phyloP scores from a whole-genome alignment of 2,113 vertebrate species.

The Oreotragus oreotragus region DNA sequence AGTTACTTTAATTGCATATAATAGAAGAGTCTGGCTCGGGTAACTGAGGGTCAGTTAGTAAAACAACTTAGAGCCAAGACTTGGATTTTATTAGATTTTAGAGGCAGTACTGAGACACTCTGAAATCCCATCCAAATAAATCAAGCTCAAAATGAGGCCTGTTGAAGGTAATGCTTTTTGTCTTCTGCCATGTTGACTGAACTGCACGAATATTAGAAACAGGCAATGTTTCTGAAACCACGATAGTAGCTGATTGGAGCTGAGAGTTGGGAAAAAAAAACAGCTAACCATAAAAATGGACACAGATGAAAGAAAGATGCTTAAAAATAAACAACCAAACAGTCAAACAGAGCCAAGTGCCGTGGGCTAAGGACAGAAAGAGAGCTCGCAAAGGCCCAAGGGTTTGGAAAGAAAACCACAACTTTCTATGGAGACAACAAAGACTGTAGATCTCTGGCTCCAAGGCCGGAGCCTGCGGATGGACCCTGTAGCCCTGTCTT shows the following conservation, averaged over 20 bases:
- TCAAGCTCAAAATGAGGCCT: neutral
- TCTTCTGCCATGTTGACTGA: neutral
- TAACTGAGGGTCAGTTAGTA: neutral
- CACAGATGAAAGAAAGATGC: too few species aligned
- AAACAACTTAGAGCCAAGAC: neutral
- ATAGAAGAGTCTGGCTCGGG: neutral
- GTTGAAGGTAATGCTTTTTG: neutral
- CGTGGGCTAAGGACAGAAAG: neutral
- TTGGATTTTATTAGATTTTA: neutral
- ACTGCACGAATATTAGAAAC: neutral
- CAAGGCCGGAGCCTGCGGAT: neutral
- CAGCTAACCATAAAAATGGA: neutral
- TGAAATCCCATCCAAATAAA: neutral
- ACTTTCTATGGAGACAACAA: accelerated
- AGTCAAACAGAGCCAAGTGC: neutral
- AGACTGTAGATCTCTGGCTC: neutral
- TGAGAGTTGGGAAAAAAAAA: neutral
- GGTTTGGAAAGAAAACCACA: neutral
- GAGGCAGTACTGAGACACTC: neutral
- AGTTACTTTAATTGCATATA: neutral
- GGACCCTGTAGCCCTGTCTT: accelerated
- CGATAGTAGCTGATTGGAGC: neutral
- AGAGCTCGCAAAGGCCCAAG: too few species aligned
- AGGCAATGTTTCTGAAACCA: neutral
- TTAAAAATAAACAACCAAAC: neutral